A percentile compares a stretch with the other conserved stretches of the same genome.
Conservation (phyloP, 2,113 vertebrate species). For the Brachirus orientalis region DNA sequence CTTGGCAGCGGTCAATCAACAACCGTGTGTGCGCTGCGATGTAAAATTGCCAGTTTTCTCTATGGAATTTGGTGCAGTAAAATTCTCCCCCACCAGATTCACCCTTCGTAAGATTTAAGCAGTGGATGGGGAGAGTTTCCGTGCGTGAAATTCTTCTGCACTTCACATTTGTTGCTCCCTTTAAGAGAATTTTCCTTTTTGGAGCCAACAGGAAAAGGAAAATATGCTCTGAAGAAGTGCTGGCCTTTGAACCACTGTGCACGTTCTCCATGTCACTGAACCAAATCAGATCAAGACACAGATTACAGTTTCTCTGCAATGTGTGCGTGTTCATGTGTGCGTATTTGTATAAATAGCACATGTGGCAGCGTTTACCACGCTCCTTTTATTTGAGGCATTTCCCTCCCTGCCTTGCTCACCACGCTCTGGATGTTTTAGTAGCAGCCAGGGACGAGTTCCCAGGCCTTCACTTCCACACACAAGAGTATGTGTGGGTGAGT, state of each 20-base stretch:
- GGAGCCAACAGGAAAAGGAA: conserved; percentile 7
- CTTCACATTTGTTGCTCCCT: not conserved
- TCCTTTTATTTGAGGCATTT: conserved; percentile 70
- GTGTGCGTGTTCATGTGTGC: conserved; percentile 21
- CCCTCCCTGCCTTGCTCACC: conserved; percentile 59
- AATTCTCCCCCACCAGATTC: too few species aligned
- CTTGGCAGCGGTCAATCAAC: too few species aligned
- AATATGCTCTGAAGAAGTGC: conserved; percentile 21
- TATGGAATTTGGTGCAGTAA: too few species aligned
- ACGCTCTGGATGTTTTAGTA: conserved; percentile 45
- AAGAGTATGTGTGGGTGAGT: not conserved
- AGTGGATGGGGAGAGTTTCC: too few species aligned
- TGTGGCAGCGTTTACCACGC: conserved; percentile 78
- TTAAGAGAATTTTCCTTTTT: conserved; percentile 4
- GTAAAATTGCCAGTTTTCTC: too few species aligned
- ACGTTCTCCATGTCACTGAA: conserved; percentile 45
- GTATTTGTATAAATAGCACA: conserved; percentile 73
- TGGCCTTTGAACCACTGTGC: conserved; percentile 14
- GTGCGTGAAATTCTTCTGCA: not conserved
- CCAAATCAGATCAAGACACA: conserved; percentile 37
- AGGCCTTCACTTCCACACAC: conserved; percentile 41
- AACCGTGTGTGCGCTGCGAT: too few species aligned
- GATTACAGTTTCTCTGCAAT: conserved; percentile 35
- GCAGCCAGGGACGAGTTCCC: conserved; percentile 57
- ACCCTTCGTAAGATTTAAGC: too few species aligned